Base-by-base conservation (phyloP, 2,888 invertebrate genomes). In the Drosophila seclusa region DNA sequence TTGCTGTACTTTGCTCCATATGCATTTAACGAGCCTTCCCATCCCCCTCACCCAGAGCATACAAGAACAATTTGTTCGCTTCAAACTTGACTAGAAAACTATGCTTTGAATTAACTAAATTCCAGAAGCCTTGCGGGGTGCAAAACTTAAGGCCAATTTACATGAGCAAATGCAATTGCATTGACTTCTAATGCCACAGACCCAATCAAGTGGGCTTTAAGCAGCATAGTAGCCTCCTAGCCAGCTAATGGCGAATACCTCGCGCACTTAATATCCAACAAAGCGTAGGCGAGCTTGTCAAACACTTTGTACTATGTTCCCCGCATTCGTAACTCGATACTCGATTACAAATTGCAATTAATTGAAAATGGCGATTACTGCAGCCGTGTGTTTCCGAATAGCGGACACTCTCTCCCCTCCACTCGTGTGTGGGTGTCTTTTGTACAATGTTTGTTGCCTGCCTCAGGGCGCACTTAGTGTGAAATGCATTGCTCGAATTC, bases 131-230 rank as follows among this genome's bases (percentile, higher is more conserved):
- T 38, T 53, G 40, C 59, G 31, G 58, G 65, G 72, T 29, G 87
- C 83, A 70, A 82, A 89, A 87, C 91, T 91, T 92, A 90, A 82
- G 89, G 89, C 87, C 91, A 91, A 90, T 91, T 92, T 86, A 91
- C 92, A 91, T 92, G 92, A 91, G 82, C 89, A 92, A 92, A 91
- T 90, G 90, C 89, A 90, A 92, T 92, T 91, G 92, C 87, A 87
- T 78, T 78, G 87, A 83, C 89, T 74, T 63, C 83, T 92, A 91
- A 91, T 90, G 82, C 91, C 71, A 82, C 77, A 74, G 86, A 89
- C 80, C 85, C 92, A 91, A 91, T 92, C 92, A 92, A 91, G 82
- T 82, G 73, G 76, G 82, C 84, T 85, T 66, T 91, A 91, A 70
- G 8, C 38, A 24, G 54, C 36, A 42, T 21, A 21, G 21, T 42